Evolutionary conservation across 2,113 vertebrate species (phyloP).

Genomic region (Heterotis niloticus): DNA sequence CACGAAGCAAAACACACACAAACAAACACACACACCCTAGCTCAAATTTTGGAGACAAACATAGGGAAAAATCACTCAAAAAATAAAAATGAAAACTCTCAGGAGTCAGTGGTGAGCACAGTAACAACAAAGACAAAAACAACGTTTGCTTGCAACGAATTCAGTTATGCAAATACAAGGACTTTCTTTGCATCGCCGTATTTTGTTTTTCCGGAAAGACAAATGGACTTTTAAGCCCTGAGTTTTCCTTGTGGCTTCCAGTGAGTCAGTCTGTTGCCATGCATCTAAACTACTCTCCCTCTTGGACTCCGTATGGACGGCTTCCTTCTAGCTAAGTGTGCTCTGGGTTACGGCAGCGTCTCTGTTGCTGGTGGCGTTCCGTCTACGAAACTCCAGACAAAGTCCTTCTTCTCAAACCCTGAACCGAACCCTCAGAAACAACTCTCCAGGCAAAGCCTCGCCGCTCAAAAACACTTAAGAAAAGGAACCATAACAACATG

Average conservation of each 20-base stretch:
- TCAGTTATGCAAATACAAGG: not conserved
- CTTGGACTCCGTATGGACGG: not conserved
- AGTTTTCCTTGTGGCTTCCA: not conserved
- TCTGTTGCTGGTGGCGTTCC: not conserved
- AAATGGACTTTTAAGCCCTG: not conserved
- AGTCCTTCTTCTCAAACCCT: not conserved
- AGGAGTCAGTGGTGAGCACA: conserved; percentile 11
- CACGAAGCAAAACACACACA: conserved; percentile 7
- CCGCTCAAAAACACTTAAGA: not conserved
- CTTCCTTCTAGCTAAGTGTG: not conserved
- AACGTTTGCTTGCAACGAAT: not conserved
- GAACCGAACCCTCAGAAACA: not conserved
- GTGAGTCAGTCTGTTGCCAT: not conserved
- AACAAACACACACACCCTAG: conserved; percentile 26
- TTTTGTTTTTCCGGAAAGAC: not conserved
- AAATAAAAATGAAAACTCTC: conserved; percentile 44
- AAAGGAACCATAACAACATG: not conserved
- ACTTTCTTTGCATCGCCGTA: not conserved
- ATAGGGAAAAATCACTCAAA: conserved; percentile 41
- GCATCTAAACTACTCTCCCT: conserved; percentile 7
- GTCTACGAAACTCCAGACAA: too few relatives aligned
- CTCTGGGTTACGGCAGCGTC: not conserved
- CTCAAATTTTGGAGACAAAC: conserved; percentile 40
- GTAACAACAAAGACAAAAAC: too few relatives aligned
- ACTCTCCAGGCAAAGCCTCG: not conserved